Conservation (phyloP, 2,797 vertebrate genomes). For the Carapus acus region DNA sequence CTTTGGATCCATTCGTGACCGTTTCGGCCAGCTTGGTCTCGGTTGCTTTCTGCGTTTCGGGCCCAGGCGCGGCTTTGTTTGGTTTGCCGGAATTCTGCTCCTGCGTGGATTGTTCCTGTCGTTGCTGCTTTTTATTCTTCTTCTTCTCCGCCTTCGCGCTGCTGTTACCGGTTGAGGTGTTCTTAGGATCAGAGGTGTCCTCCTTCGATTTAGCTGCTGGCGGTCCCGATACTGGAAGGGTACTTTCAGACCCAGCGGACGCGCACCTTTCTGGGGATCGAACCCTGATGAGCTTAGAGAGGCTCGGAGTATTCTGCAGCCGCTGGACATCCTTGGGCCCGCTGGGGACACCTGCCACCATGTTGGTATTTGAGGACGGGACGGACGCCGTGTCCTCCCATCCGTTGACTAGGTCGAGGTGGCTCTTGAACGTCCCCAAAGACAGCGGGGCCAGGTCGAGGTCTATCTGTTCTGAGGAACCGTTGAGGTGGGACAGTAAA, state of each 20-base stretch:
- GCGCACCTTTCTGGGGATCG: slow-evolving; percentile 83
- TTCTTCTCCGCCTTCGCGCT: slow-evolving; percentile 81
- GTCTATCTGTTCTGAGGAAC: slow-evolving; percentile 92
- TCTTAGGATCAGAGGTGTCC: slow-evolving; percentile 65
- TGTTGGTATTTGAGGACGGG: slow-evolving; percentile 35
- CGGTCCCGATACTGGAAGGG: slow-evolving; percentile 59
- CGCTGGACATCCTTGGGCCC: slow-evolving; percentile 81
- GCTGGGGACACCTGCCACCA: slow-evolving; percentile 38
- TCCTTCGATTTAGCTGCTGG: slow-evolving; percentile 68
- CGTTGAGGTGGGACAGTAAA: slow-evolving; percentile 87
- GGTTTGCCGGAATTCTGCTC: slow-evolving; percentile 61
- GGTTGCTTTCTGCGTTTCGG: slow-evolving; percentile 59
- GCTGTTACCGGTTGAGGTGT: slow-evolving; percentile 48
- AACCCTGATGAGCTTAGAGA: slow-evolving; percentile 90
- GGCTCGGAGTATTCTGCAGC: slow-evolving; percentile 83
- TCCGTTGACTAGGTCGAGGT: slow-evolving; percentile 75
- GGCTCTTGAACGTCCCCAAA: slow-evolving; percentile 83
- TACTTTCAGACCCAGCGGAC: slow-evolving; percentile 54
- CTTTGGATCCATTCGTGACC: slow-evolving; percentile 51
- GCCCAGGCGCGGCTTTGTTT: slow-evolving; percentile 55
- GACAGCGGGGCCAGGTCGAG: slow-evolving; percentile 92
- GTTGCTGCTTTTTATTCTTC: slow-evolving; percentile 88
- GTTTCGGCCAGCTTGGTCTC: slow-evolving; percentile 56
- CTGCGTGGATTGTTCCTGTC: slow-evolving; percentile 51
- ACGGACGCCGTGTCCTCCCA: slow-evolving; percentile 65